These are phyloP conservation scores for Pseudomyrmex pallidus DNA, from an alignment of 1,140 invertebrate species.

Conservation along the genomic window DNA sequence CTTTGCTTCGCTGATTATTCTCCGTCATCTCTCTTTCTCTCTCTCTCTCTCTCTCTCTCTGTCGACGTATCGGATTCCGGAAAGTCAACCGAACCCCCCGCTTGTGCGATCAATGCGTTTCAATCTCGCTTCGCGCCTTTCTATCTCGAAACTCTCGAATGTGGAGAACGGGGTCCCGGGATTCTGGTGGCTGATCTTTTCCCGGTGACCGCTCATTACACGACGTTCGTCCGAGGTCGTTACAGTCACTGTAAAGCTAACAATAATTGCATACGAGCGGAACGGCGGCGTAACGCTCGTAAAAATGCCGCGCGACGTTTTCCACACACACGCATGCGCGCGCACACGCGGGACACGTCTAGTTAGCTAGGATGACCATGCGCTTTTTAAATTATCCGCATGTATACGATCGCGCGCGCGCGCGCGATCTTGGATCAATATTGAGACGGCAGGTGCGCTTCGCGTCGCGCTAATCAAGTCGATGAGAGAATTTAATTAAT, in stretches of 20 bases:
- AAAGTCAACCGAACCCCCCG: conserved; percentile 28
- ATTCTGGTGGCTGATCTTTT: conserved; percentile 23
- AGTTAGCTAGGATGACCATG: conserved; percentile 62
- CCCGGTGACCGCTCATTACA: conserved; percentile 47
- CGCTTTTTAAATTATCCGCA: conserved; percentile 36
- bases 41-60: neutral
- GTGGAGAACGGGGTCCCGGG: conserved; percentile 2
- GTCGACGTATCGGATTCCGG: conserved; percentile 1
- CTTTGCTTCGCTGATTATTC: neutral
- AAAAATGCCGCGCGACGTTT: conserved; percentile 58
- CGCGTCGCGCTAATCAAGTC: conserved; percentile 54
- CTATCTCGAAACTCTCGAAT: conserved; percentile 10
- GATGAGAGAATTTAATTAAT: conserved; percentile 55
- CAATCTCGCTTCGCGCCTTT: conserved; percentile 7
- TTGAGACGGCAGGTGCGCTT: conserved; percentile 53
- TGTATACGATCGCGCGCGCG: neutral
- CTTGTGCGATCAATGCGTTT: conserved; percentile 33
- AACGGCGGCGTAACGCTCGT: conserved; percentile 29
- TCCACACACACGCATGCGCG: conserved; percentile 20
- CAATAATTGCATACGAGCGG: conserved; percentile 59
- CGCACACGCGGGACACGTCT: conserved; percentile 32
- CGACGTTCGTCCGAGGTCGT: conserved; percentile 49
- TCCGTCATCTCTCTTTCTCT: neutral
- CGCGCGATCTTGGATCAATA: conserved; percentile 59
- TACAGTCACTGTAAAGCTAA: conserved; percentile 49